Base-by-base conservation (phyloP, 2,113 vertebrate genomes). In the Grammomys dolichurus region DNA sequence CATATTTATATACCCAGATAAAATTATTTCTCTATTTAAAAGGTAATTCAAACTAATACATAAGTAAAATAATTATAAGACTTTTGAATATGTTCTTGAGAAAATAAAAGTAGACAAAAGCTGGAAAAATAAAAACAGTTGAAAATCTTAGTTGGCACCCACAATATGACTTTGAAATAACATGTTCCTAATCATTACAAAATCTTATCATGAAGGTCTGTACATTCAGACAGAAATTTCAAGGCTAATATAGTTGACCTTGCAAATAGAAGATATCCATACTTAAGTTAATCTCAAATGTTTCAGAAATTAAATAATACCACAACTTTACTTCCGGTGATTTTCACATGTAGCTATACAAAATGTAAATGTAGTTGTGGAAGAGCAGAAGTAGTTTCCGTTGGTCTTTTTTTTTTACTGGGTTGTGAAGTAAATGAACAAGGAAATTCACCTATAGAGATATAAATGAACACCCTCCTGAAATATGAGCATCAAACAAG, bases 181-280 rank as follows among this genome's bases (percentile, higher is more conserved):
- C 33, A 56, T 4, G 24, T 82, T 51, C 56, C 31, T 43, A 3
- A 24, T 82, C 7, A 72, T 77, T 17, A 43, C 3, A 87, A 40
- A 26, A 46, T 58, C 0, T 4, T 73, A 22, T 46, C 10, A 70
- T 87, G 6, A 73, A 67, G 43, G 16, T 28, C 17, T 65, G 10
- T 58, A 82, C 67, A 87, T 75, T 36, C 33, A 90, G 65, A 9
- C 12, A n/a, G 26, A 91, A 89, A 95, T n/a, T n/a, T 85, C 40
- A 78, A 91, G 1, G 5, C 28, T 3, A 40, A 31, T 20, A 54
- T 58, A 65, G 17, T 46, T 87, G 17, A 26, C 60, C 40, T 31
- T 19, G 8, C 84, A 43, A 58, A 3, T 70, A 36, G 93, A 46
- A 65, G 22, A 89, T 77, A 87, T 19, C 1, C 5, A 7, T 77